Evolutionary conservation across 2,888 invertebrate species (phyloP), one percentile per base, ranked within the genome.

Genomic region (Drosophila setosimentum): DNA sequence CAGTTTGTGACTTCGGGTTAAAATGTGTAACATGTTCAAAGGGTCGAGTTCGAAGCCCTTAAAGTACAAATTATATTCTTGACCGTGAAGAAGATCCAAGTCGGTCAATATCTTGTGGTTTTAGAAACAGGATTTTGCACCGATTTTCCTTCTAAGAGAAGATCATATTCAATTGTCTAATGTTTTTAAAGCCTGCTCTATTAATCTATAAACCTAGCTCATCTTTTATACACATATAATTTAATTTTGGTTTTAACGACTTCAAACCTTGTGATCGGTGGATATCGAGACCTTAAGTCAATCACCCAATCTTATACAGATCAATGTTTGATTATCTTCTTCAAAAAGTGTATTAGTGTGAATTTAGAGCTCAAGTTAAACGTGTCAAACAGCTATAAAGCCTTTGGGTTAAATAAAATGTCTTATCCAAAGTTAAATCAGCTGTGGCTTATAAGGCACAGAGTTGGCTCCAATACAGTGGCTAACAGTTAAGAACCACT

Each of bases 341-440:
- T 45, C 2, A 45, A 16, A 16, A 24, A 45, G 24, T 24, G 24
- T 8, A 16, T 24, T 24, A 16, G 45, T 45, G 45, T 24, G 24
- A 24, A 45, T 45, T 21, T 7, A 45, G 13, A 16, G 45, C 13
- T 45, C 13, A 45, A 21, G 45, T 21, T 45, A 16, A 45, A 24
- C 45, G 24, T 45, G 45, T 4, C 24, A 45, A 27, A 8, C 16
- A 24, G 8, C 24, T 16, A 45, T 24, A 24, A 45, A 13, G 21
- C 11, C 1, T 21, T 21, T 13, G 21, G 2, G 24, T 77, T 67
- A 73, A 72, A 80, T 80, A 58, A 68, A 79, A 71, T 65, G 62
- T 63, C 10, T 51, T 49, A 51, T 60, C 53, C 13, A 16, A 63
- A 29, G 33, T 50, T 10, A 50, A 57, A 54, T 68, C 58, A 59